A percentile compares a stretch with the other conserved stretches of the same genome.
These are phyloP conservation scores for Chelmon rostratus DNA, from an alignment of 2,797 vertebrate species.

Conservation along the genomic window DNA sequence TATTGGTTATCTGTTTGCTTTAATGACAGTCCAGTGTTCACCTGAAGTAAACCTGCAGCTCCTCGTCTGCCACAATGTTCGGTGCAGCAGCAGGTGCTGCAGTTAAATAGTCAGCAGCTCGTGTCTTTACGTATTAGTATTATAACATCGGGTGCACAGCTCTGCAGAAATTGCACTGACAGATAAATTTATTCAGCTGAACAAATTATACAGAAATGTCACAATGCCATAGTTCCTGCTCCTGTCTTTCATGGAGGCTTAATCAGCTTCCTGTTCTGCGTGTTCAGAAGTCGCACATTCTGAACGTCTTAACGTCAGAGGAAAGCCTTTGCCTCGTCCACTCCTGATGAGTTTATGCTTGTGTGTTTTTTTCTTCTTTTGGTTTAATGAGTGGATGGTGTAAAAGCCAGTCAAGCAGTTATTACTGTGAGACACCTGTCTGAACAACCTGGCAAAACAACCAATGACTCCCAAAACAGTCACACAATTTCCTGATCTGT, in stretches of 20 bases:
- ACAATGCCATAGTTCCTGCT: not conserved
- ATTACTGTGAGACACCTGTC: not conserved
- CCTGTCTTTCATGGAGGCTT: not conserved
- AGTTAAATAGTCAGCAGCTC: not conserved
- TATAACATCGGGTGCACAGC: not conserved
- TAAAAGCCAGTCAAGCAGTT: not conserved
- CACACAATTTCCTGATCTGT: not conserved
- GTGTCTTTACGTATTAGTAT: conserved; percentile 2
- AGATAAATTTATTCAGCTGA: conserved; percentile 12
- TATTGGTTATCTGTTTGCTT: conserved; percentile 8
- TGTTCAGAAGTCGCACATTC: not conserved
- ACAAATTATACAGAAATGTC: conserved; percentile 3
- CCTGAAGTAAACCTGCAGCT: conserved; percentile 11
- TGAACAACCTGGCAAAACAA: not conserved
- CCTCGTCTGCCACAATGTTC: not conserved
- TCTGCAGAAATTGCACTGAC: not conserved
- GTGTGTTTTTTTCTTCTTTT: not conserved
- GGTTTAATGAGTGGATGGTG: not conserved
- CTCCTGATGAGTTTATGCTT: not conserved
- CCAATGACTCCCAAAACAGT: not conserved
- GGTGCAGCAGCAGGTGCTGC: not conserved
- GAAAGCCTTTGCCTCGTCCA: not conserved
- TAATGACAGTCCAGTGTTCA: conserved; percentile 1
- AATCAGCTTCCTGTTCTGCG: not conserved
- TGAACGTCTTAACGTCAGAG: not conserved